Evolutionary conservation across 2,113 vertebrate species (phyloP).

Genomic region (Corythornis vintsioides): DNA sequence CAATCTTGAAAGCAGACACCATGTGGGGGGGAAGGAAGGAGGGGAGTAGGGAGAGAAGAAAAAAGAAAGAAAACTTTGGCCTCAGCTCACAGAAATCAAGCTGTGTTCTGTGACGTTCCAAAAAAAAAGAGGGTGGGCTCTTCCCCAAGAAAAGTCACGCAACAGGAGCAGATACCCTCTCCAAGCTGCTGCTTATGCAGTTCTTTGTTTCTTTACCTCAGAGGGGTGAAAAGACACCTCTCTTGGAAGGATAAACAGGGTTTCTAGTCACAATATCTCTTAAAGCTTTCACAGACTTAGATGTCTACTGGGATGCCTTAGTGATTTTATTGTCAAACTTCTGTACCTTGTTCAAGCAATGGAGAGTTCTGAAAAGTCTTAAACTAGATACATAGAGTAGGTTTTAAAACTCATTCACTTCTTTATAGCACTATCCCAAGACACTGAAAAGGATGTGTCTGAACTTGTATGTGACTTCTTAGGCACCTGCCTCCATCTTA

Average conservation of each 20-base stretch:
- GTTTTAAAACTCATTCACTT: not conserved
- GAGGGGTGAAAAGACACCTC: not conserved
- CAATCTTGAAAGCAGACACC: conserved; percentile 54
- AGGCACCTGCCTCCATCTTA: not conserved
- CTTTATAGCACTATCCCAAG: not conserved
- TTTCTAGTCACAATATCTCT: not conserved
- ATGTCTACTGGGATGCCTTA: not conserved
- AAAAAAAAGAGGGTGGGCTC: not conserved
- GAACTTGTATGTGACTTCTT: not conserved
- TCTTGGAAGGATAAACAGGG: not conserved
- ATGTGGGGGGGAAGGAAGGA: not conserved
- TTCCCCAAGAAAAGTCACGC: not conserved
- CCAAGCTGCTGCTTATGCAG: not conserved
- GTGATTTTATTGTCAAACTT: not conserved
- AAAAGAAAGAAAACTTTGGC: conserved; percentile 13
- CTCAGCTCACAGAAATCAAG: conserved; percentile 40
- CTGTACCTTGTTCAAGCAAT: not conserved
- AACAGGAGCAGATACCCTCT: not conserved
- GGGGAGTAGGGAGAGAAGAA: not conserved
- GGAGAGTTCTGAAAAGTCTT: not conserved
- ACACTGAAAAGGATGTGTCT: not conserved
- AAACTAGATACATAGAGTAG: not conserved
- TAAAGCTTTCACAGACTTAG: not conserved
- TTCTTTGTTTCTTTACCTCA: not conserved
- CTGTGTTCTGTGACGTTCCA: not conserved